Percentiles rank a stretch among this genome's conserved stretches.
Conservation (phyloP, 2,113 vertebrate genomes). For the Gavia stellata region DNA sequence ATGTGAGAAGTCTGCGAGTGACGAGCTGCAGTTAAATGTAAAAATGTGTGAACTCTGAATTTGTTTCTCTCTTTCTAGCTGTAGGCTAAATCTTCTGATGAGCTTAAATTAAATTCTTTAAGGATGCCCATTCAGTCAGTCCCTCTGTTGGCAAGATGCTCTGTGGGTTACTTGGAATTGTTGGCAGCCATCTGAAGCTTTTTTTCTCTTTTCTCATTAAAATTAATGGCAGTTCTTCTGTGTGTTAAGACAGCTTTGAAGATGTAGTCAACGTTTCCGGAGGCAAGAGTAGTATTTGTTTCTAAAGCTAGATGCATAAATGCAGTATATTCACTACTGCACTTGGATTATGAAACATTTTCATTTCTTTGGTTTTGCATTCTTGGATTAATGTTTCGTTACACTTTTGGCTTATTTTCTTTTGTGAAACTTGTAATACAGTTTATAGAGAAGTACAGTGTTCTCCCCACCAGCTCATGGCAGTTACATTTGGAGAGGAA, state of each 20-base stretch:
- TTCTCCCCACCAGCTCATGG: background rate
- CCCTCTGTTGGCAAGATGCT: background rate
- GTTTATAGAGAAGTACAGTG: background rate
- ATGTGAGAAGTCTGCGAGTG: background rate
- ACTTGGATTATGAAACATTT: background rate
- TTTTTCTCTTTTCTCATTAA: constrained; percentile 10
- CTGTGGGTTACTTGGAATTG: constrained; percentile 14
- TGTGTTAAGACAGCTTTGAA: constrained; percentile 39
- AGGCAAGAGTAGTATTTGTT: background rate
- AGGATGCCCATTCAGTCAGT: constrained; percentile 6
- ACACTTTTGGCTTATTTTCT: background rate
- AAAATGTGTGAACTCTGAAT: background rate
- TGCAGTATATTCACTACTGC: background rate
- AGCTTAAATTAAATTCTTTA: constrained; percentile 1
- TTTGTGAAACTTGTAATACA: accelerated
- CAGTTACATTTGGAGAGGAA: background rate
- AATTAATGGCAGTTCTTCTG: constrained; percentile 16
- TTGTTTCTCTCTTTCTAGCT: constrained; percentile 9
- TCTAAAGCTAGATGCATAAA: background rate
- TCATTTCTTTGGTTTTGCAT: background rate
- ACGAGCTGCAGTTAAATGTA: background rate
- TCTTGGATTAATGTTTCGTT: background rate
- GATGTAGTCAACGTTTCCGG: background rate
- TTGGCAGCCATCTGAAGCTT: background rate
- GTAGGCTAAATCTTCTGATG: constrained; percentile 1